Base-by-base conservation (phyloP, 2,113 vertebrate genomes). In the Aptenodytes forsteri region DNA sequence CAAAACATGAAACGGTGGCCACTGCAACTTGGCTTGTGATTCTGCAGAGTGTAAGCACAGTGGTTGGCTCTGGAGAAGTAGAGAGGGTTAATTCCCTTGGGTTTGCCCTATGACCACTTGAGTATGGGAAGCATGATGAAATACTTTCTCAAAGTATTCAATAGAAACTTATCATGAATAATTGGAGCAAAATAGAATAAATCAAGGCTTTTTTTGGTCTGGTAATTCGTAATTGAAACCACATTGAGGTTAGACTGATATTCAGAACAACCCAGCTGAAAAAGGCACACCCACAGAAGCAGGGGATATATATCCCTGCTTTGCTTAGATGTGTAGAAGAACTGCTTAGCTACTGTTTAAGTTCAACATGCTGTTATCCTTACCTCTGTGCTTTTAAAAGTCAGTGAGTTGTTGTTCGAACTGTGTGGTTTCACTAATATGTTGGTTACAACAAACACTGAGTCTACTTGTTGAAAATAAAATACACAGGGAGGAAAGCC, bases 171-270 rank as follows among this genome's bases (percentile, higher is more conserved):
- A 98, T 98, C 98, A 98, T 98, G 98, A 98, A 98, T 99, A 99
- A 99, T 98, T 99, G 98, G 96, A 98, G 97, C 96, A 98, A 98
- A 98, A 98, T 98, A 99, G 98, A 99, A 99, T 99, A 99, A 99
- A 99, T 99, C 99, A 99, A 98, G 96, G 94, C 92, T 94, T 91
- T 93, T 91, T 97, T 98, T 98, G 95, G 98, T 98, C 96, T 98
- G 97, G 97, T 98, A 97, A 97, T 98, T 98, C 98, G 89, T 99
- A 99, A 99, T 99, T 99, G 99, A 99, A 99, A 99, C 98, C 99
- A 99, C 98, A 99, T 99, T 99, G 98, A 71, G 96, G 96, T 97
- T 96, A 93, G 90, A 94, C 52, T 97, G 96, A 95, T 98, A 97
- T 91, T 98, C 92, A 83, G 93, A 96, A 85, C 40, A 96, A 93